Base-by-base conservation (phyloP, 2,797 vertebrate species). In the Platalea minor region DNA sequence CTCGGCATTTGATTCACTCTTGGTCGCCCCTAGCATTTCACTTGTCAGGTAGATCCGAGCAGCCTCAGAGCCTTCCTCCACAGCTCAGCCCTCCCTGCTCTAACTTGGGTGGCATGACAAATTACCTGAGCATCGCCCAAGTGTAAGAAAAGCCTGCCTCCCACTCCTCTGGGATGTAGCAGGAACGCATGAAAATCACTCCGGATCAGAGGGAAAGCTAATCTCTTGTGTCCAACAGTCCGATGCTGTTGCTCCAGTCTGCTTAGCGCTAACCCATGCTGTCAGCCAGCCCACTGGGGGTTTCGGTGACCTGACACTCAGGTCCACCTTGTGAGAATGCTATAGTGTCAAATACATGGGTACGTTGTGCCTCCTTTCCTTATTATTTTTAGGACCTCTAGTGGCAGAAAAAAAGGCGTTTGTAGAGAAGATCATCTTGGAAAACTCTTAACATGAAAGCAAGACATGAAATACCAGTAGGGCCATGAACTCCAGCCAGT, bases 371-470 rank as follows among this genome's bases (percentile, higher is more conserved):
- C 39, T 61, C 61, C 23, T 43, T 63, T 64, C 65, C 20, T 75
- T 17, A 23, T n/a, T 76, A 56, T 13, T 79, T 89, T 70, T 70
- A 89, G 78, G 85, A 74, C 35, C 39, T 54, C 89, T 88, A 89
- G 68, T 56, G 82, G 63, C 21, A 88, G 41, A 12, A 56, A 17
- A 87, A 88, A 45, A 57, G 18, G 43, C 2, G 0, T 69, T 69
- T 79, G 46, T 37, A 65, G 50, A 76, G 33, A 84, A 54, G 24
- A 64, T 43, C 10, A 46, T 11, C 41, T 78, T 48, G 19, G 24
- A 81, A 96, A 84, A 33, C 37, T 84, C 57, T 86, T 75, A 70
- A 46, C 8, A 7, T 0, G 3, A 74, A 91, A 89, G 82, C 17
- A 63, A 80, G 37, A 37, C 37, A 39, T 35, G 57, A 88, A 81